Conservation (phyloP, 2,113 vertebrate species). For the Castor canadensis region DNA sequence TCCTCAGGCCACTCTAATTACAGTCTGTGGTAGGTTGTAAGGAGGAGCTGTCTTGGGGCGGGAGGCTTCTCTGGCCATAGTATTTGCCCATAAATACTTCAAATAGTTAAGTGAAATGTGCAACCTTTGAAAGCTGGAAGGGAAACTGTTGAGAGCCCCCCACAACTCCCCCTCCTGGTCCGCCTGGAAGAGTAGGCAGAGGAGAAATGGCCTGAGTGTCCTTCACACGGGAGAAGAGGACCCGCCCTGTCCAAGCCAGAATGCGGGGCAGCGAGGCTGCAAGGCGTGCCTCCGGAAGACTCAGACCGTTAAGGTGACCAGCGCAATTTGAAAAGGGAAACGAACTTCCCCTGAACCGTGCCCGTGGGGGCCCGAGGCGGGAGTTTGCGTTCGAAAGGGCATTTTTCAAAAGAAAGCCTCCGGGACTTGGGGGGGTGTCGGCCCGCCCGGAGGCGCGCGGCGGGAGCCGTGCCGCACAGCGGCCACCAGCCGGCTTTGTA, state of each 20-base stretch:
- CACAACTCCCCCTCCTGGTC: no score
- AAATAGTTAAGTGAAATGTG: constrained; percentile 70
- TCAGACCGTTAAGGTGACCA: constrained; percentile 72
- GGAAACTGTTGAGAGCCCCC: constrained; percentile 55
- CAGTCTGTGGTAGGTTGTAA: background rate
- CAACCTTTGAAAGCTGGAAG: constrained; percentile 70
- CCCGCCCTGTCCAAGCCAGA: constrained; percentile 32
- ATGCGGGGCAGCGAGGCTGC: constrained; percentile 4
- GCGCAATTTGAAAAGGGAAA: constrained; percentile 66
- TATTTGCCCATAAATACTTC: constrained; percentile 74
- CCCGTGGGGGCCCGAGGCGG: constrained; percentile 26
- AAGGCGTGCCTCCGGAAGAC: constrained; percentile 61
- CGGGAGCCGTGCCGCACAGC: constrained; percentile 61
- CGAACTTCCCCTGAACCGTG: constrained; percentile 31
- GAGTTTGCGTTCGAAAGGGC: constrained; percentile 63
- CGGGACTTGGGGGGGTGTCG: background rate
- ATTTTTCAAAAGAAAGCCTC: constrained; percentile 69
- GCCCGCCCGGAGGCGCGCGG: constrained; percentile 52
- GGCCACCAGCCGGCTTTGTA: constrained; percentile 71
- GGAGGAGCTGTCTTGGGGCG: constrained; percentile 11
- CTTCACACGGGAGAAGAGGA: constrained; percentile 20
- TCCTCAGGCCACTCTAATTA: constrained; percentile 20
- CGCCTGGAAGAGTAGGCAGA: constrained; percentile 34
- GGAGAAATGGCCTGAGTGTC: constrained; percentile 44
- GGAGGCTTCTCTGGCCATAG: constrained; percentile 52